phyloP scores from a whole-genome alignment of 2,113 vertebrate species.

The Carassius auratus region DNA sequence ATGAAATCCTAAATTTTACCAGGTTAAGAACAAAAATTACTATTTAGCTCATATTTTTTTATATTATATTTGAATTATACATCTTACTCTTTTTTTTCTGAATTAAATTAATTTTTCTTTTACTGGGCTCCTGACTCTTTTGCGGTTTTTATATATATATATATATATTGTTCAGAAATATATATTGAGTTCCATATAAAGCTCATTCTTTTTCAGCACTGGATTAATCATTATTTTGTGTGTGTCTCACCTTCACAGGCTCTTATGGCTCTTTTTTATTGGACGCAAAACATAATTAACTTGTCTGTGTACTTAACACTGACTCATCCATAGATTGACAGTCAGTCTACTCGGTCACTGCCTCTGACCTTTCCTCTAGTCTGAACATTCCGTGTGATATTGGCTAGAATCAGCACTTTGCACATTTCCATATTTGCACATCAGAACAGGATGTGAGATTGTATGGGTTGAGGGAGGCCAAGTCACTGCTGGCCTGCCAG shows the following conservation, averaged over 20 bases:
- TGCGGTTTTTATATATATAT: no score
- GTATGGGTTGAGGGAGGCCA: not conserved
- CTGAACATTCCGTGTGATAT: constrained; percentile 25
- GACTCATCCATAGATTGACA: constrained; percentile 27
- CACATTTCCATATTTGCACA: constrained; percentile 37
- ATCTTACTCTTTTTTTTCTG: no score
- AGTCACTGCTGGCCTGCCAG: not conserved
- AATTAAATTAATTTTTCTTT: no score
- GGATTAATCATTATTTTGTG: not conserved
- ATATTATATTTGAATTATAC: no score
- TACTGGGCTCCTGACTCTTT: no score
- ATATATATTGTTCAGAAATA: no score
- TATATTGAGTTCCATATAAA: not conserved
- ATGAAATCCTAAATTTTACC: no score
- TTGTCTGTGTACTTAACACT: constrained; percentile 1
- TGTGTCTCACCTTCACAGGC: not conserved
- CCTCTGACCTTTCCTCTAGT: constrained; percentile 32
- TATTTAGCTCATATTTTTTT: no score
- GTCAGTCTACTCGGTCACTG: constrained; percentile 12
- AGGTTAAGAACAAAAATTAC: no score
- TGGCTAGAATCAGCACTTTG: constrained; percentile 31
- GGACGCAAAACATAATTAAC: not conserved
- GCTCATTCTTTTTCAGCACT: not conserved
- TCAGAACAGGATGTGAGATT: not conserved
- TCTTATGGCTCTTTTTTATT: not conserved